Percentiles rank a stretch among this genome's conserved stretches.
Evolutionary conservation across 2,113 vertebrate genomes (phyloP).

Genomic region (Pseudois nayaur): DNA sequence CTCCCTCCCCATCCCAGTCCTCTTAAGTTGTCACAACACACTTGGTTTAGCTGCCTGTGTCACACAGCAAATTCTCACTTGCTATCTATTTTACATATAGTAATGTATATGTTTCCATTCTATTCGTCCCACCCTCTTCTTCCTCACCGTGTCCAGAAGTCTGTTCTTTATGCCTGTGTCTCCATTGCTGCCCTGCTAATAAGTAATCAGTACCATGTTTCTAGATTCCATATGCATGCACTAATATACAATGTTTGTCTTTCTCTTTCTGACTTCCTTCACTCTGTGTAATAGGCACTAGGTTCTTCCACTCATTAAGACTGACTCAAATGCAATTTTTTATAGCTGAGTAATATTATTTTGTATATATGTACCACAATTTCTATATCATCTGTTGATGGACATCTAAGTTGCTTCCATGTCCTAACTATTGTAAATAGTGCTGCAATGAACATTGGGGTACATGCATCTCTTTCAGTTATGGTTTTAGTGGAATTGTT

Average conservation of each 20-base stretch:
- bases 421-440: not conserved
- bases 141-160: not conserved
- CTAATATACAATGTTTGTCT: not conserved
- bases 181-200: not conserved
- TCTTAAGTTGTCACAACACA: not conserved
- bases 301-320: not conserved
- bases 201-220: not conserved
- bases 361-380: not conserved
- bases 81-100: not conserved
- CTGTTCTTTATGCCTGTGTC: not conserved
- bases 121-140: not conserved
- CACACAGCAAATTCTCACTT: not conserved
- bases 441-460: not conserved
- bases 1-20: not conserved
- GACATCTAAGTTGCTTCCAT: not conserved
- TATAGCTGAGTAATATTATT: not conserved
- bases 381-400: not conserved
- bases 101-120: not conserved
- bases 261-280: not conserved
- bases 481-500: not conserved
- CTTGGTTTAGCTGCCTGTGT: not conserved
- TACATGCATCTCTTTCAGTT: not conserved
- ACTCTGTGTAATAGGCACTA: not conserved
- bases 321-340: not conserved
- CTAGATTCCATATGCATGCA: not conserved